These are phyloP conservation scores for Heliconius erato DNA, from an alignment of 2,888 invertebrate species.

Conservation along the genomic window DNA sequence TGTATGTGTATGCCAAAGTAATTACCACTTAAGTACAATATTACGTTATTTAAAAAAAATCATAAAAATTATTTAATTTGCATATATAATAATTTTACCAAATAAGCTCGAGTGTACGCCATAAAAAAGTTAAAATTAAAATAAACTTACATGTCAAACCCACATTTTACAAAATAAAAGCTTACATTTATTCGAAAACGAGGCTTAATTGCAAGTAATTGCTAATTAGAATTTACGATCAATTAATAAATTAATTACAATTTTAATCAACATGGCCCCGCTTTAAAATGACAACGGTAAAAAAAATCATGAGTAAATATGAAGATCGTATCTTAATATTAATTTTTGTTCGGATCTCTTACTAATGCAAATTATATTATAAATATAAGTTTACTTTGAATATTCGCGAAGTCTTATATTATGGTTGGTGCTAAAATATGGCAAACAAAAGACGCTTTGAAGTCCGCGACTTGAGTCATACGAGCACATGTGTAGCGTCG, in stretches of 20 bases:
- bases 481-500: conserved; percentile 32
- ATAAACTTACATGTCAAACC: neutral
- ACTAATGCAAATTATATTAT: conserved; percentile 10
- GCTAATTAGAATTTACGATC: conserved; percentile 23
- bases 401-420: neutral
- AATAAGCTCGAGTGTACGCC: neutral
- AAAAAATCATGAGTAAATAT: neutral
- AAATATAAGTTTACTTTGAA: neutral
- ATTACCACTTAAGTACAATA: neutral
- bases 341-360: neutral
- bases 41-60: neutral
- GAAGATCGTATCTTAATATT: neutral
- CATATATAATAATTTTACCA: neutral
- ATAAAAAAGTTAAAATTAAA: conserved; percentile 3
- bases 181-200: neutral
- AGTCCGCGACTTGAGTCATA: conserved; percentile 52
- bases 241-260: conserved; percentile 24
- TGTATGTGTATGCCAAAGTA: neutral
- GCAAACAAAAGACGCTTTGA: conserved; percentile 61
- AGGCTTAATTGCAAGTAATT: conserved; percentile 21
- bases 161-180: neutral
- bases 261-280: neutral
- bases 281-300: conserved; percentile 12
- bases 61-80: neutral
- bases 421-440: conserved; percentile 26